Conservation (phyloP, 2,113 vertebrate species). For the Psittacara wagleri region DNA sequence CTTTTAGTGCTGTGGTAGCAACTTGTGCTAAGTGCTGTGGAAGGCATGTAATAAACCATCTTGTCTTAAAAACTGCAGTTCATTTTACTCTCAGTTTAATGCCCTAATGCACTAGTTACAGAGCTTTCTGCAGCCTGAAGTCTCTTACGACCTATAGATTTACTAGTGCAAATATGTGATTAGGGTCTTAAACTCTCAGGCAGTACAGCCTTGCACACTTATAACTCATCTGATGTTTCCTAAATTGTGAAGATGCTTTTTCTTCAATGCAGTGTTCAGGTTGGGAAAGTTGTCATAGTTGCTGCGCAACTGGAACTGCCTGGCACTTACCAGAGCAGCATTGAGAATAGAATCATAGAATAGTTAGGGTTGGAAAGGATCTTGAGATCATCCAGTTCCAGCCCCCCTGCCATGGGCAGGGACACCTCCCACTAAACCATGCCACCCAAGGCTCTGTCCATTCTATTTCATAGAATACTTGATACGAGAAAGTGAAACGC, state of each 20-base stretch:
- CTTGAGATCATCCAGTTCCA: no score
- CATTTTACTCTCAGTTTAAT: background rate
- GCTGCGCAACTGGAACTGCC: background rate
- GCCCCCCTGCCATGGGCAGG: no score
- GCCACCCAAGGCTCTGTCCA: no score
- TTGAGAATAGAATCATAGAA: no score
- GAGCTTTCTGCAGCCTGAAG: background rate
- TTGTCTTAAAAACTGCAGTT: background rate
- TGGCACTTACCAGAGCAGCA: background rate
- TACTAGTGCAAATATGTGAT: background rate
- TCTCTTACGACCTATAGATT: fast-evolving
- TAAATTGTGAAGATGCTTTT: background rate
- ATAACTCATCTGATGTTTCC: fast-evolving
- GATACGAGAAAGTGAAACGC: background rate
- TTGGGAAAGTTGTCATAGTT: background rate
- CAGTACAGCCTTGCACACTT: background rate
- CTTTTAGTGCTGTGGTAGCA: background rate
- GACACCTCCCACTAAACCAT: no score
- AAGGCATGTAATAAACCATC: background rate
- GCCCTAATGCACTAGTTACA: background rate
- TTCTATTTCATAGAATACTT: background rate
- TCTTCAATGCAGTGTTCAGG: background rate
- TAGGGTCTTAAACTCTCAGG: background rate
- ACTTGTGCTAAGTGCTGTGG: background rate
- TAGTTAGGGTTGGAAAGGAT: no score